phyloP scores from a whole-genome alignment of 2,888 invertebrate species.

The Rhimphoctona megacephalus region DNA sequence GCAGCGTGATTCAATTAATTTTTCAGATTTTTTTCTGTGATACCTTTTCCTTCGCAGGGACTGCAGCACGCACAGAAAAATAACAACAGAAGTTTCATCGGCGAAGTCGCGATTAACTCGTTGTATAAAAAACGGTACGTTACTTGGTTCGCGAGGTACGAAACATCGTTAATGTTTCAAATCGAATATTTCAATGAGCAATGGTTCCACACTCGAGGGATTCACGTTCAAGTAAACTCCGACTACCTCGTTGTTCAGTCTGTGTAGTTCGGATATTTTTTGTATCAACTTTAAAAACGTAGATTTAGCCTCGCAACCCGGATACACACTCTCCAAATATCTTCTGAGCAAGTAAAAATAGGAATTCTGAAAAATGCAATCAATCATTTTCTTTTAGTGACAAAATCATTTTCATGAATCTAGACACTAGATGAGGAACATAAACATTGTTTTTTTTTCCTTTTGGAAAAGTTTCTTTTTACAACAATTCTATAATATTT shows the following conservation, averaged over 20 bases:
- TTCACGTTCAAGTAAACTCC: conserved; percentile 96
- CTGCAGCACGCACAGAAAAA: neutral
- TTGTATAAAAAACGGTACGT: neutral
- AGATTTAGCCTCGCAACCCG: conserved; percentile 94
- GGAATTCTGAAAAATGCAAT: conserved; percentile 89
- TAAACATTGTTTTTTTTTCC: neutral
- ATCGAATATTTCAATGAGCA: conserved; percentile 98
- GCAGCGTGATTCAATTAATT: neutral
- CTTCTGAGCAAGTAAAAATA: conserved; percentile 95
- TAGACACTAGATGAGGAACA: neutral
- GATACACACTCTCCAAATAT: conserved; percentile 93
- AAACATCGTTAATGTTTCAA: conserved; percentile 87
- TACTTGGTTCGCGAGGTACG: neutral
- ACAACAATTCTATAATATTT: neutral
- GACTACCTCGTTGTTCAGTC: conserved; percentile 95
- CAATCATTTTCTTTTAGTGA: neutral
- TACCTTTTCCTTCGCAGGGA: neutral
- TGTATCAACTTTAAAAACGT: conserved; percentile 95
- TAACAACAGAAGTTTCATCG: neutral
- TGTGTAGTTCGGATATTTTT: conserved; percentile 95
- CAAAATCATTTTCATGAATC: neutral
- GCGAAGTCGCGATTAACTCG: neutral
- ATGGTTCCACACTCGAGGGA: conserved; percentile 95
- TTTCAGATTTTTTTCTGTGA: neutral
- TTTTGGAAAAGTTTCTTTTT: neutral